Conservation (phyloP, 2,888 invertebrate genomes). For the Diaphora mendica region DNA sequence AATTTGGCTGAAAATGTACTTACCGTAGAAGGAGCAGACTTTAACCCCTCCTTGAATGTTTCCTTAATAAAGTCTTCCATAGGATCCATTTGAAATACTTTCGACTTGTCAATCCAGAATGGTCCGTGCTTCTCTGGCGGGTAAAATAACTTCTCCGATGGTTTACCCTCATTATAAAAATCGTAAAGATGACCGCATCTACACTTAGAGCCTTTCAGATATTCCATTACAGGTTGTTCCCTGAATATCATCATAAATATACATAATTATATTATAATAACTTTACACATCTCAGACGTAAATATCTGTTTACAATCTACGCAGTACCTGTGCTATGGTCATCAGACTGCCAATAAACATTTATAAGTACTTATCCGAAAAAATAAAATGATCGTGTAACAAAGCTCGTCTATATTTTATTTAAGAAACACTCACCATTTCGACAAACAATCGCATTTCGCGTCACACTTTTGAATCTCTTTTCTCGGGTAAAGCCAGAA, state of each 20-base stretch:
- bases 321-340: too few relatives aligned
- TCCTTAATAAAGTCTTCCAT: constrained; percentile 75
- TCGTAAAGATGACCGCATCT: constrained; percentile 78
- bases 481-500: constrained; percentile 67
- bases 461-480: constrained; percentile 59
- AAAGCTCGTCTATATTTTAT: too few relatives aligned
- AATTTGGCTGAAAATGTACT: background rate
- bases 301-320: background rate
- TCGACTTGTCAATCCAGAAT: constrained; percentile 71
- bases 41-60: constrained; percentile 62
- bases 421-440: constrained; percentile 63
- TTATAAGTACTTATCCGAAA: background rate
- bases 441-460: constrained; percentile 66
- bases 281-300: background rate
- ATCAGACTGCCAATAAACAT: background rate
- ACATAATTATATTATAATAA: background rate
- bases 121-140: constrained; percentile 64
- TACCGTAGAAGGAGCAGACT: constrained; percentile 67
- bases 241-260: constrained; percentile 44
- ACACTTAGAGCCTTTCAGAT: constrained; percentile 68
- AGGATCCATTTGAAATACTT: constrained; percentile 73
- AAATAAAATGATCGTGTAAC: background rate
- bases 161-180: constrained; percentile 60
- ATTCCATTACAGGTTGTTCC: constrained; percentile 66
- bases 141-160: constrained; percentile 70